phyloP scores from a whole-genome alignment of 2,113 vertebrate species.

The Choloepus hoffmanni region DNA sequence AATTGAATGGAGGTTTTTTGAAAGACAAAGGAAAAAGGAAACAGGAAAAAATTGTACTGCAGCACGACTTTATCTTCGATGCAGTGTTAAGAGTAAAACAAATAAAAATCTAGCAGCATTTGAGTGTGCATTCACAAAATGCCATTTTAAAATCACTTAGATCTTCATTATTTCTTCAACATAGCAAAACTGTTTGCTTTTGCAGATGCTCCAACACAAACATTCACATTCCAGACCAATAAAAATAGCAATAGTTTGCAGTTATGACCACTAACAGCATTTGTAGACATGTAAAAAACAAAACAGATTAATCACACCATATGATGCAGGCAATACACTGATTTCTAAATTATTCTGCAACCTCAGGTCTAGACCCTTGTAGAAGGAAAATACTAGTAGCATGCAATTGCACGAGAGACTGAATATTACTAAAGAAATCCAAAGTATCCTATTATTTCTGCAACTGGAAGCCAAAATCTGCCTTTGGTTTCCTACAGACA shows the following conservation, averaged over 20 bases:
- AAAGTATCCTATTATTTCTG: background rate
- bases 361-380: conserved; percentile 27
- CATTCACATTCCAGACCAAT: conserved; percentile 65
- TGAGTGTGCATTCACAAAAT: conserved; percentile 63
- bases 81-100: conserved; percentile 73
- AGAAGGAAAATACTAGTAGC: background rate
- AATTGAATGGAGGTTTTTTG: conserved; percentile 39
- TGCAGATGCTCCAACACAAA: conserved; percentile 76
- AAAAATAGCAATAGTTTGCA: conserved; percentile 73
- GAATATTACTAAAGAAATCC: conserved; percentile 36
- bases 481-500: conserved; percentile 28
- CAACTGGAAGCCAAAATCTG: conserved; percentile 10
- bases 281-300: conserved; percentile 65
- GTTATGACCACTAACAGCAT: conserved; percentile 77
- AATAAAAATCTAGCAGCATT: conserved; percentile 66
- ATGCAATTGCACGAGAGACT: background rate
- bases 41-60: background rate
- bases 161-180: conserved; percentile 79
- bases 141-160: conserved; percentile 76
- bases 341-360: conserved; percentile 56
- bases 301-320: conserved; percentile 65
- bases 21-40: conserved; percentile 67
- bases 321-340: conserved; percentile 39
- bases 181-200: conserved; percentile 71
- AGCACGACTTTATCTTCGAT: conserved; percentile 17